Evolutionary conservation across 2,113 vertebrate species (phyloP).

Genomic region (Heterotilapia buettikoferi): DNA sequence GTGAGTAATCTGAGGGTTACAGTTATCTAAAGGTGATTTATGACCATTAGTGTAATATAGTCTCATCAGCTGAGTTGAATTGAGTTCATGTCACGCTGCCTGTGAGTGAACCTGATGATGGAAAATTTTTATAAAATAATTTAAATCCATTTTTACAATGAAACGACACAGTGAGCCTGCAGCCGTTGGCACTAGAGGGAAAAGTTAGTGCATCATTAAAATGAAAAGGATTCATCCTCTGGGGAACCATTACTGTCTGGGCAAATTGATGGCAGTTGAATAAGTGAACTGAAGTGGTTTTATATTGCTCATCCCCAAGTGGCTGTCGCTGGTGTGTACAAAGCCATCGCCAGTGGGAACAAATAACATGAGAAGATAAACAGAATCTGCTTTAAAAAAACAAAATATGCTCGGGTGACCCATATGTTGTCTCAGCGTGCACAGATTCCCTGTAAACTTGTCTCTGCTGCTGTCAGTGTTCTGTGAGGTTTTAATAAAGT

Average conservation of each 20-base stretch:
- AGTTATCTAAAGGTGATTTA: background rate
- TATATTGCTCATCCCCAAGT: background rate
- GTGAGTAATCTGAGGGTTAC: background rate
- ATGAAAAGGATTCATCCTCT: background rate
- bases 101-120: conserved; percentile 40
- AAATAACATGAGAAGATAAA: background rate
- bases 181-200: background rate
- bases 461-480: background rate
- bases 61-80: background rate
- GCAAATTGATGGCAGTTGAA: background rate
- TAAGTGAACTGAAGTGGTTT: background rate
- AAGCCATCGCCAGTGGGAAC: background rate
- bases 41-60: background rate
- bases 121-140: background rate
- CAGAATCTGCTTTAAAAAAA: background rate
- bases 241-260: background rate
- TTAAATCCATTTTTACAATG: background rate
- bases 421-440: background rate
- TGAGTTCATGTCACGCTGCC: conserved; percentile 47
- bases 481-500: conserved; percentile 25
- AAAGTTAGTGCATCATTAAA: background rate
- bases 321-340: background rate
- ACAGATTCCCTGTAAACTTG: background rate
- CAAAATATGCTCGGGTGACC: background rate
- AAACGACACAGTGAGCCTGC: conserved; percentile 10